These are phyloP conservation scores for Netelia inedita DNA, from an alignment of 2,888 invertebrate species.

Conservation along the genomic window DNA sequence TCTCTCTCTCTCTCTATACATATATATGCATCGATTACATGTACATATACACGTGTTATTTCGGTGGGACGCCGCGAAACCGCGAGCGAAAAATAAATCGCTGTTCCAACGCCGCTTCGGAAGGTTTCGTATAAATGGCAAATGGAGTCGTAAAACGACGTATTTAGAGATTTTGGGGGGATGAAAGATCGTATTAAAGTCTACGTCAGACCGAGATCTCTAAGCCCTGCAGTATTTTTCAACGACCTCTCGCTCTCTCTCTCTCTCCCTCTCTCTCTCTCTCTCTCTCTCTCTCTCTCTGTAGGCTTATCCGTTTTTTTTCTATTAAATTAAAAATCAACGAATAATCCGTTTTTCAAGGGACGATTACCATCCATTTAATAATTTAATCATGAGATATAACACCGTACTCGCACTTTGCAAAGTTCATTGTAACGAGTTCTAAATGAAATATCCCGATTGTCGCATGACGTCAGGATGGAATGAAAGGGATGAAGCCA, in stretches of 20 bases:
- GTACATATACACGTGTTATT: background rate
- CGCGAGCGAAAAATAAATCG: background rate
- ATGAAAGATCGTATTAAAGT: background rate
- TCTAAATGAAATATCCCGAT: background rate
- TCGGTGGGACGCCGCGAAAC: background rate
- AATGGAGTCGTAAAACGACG: constrained; percentile 1
- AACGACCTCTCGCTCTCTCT: too few relatives aligned
- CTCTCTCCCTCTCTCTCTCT: too few relatives aligned
- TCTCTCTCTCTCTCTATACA: too few relatives aligned
- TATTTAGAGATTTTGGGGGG: background rate
- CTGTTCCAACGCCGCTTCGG: background rate
- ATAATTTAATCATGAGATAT: too few relatives aligned
- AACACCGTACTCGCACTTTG: background rate
- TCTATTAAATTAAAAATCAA: background rate
- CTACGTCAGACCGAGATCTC: background rate
- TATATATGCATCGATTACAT: background rate
- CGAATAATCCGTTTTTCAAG: background rate
- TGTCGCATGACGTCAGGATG: background rate
- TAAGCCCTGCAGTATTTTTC: background rate
- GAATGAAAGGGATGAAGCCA: background rate
- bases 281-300: too few relatives aligned
- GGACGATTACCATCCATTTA: background rate
- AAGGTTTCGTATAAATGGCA: background rate
- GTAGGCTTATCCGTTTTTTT: background rate
- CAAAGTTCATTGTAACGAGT: background rate